Evolutionary conservation across 2,797 vertebrate species (phyloP), one percentile per base, ranked within the genome.

Genomic region (Alosa sapidissima): DNA sequence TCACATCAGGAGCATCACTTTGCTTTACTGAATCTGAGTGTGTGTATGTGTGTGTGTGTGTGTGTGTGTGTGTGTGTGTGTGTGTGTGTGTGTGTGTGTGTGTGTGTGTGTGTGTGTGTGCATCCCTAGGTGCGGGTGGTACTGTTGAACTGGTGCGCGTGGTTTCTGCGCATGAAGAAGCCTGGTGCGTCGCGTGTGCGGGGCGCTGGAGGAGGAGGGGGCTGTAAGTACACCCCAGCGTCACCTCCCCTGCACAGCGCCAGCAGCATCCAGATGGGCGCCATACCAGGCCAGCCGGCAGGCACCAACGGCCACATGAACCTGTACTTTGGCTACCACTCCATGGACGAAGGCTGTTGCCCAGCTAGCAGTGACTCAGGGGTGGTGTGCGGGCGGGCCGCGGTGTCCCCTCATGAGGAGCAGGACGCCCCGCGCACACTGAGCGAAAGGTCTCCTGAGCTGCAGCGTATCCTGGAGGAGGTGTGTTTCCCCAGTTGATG

Each of bases 101-200:
- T 62, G 62, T 68, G 62, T 33, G 62, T 68, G 82, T 54, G 1
- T 62, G 24, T 2, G 47, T 16, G n/a, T 2, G 28, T 13, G 0
- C 72, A 28, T 21, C 72, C 28, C 81, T 92, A 98, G 97, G 93
- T 98, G 51, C 92, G 96, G 3, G 92, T 97, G 78, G 87, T 98
- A 87, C 91, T 98, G 21, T 94, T 98, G 58, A 97, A 98, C 87
- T 98, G 97, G 97, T 98, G 97, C 1, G 97, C 97, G 41, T 98
- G 97, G 97, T 97, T 98, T 89, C 93, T 98, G 82, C 92, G 96
- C n/a, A 98, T 98, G 97, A 98, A 97, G 87, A 97, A 97, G 75
- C 97, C 96, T 0, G 96, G 97, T 0, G 96, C 97, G 85, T 95
- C 94, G 36, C 91, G 83, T 11, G 93, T 91, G 87, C 72, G 86